Conservation (phyloP, 2,888 invertebrate species). For the Strigamia maritima region DNA sequence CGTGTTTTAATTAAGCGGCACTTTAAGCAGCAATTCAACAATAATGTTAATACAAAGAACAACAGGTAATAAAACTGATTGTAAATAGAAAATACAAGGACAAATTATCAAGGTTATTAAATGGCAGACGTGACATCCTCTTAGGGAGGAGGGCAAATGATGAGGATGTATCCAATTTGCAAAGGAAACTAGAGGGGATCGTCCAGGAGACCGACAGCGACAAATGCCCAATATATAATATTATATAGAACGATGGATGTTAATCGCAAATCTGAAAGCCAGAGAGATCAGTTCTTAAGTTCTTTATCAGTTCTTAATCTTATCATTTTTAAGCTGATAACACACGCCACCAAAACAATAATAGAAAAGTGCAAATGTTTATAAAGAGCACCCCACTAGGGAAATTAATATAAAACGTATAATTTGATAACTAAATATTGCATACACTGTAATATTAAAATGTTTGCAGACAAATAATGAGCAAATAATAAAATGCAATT, state of each 20-base stretch:
- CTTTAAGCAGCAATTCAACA: background rate
- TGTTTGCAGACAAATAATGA: background rate
- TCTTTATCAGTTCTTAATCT: too few relatives aligned
- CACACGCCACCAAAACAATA: too few relatives aligned
- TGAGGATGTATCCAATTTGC: background rate
- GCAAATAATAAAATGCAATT: background rate
- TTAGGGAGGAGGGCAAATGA: background rate
- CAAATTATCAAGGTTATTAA: conserved; percentile 16
- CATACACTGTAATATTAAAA: background rate
- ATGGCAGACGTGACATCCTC: background rate
- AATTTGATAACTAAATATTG: background rate
- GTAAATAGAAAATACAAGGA: background rate
- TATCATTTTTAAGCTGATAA: too few relatives aligned
- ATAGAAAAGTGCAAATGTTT: too few relatives aligned
- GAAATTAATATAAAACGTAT: too few relatives aligned
- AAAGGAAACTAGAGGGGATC: background rate
- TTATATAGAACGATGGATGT: background rate
- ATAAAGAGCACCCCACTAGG: too few relatives aligned
- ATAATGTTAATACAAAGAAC: background rate
- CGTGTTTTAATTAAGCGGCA: background rate
- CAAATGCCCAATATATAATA: background rate
- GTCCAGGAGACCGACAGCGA: background rate
- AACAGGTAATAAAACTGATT: background rate
- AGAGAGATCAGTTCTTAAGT: too few relatives aligned
- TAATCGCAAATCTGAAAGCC: background rate